Base-by-base conservation (phyloP, 1,140 invertebrate genomes). In the Drosophila funebris region DNA sequence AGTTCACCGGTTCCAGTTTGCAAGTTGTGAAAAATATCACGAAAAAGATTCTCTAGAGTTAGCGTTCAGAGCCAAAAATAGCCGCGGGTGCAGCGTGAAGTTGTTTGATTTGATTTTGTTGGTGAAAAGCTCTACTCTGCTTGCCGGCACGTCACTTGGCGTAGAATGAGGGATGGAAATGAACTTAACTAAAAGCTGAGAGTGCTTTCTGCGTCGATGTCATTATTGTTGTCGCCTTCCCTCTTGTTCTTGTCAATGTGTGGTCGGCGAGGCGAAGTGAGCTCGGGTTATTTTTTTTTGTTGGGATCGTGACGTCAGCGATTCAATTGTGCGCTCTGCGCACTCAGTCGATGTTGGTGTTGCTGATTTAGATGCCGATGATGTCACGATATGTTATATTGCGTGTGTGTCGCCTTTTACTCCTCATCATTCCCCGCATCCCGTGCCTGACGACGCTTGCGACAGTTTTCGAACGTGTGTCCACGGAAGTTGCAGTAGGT, bases 401-500 rank as follows among this genome's bases (percentile, higher is more conserved):
- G 63, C 53, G 54, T 43, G 37, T 44, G 6, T 18, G 14, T 54
- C 13, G 20, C 16, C 31, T 29, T 48, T 66, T 82, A 82, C 1
- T 70, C 70, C 18, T 56, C 58, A 8, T 46, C 16, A 5, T 66
- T 43, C 7, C 44, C 62, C 29, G 54, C 53, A 4, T 71, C 37
- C 7, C 31, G 46, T 3, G 39, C 20, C 37, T 67, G 58, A 0
- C 22, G 37, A 1, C 84, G 76, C 43, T 88, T 88, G 36, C 83
- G 83, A 20, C 83, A 88, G 20, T 44, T 43, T 9, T 89, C 84
- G 52, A 62, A 68, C 13, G 84, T 89, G 56, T 88, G 83, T 4
- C 83, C 83, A 18, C 78, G 76, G 73, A 83, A 89, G 24, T 79
- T 83, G 69, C 83, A 88, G 61, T 62, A 84, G 48, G 83, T 89